Conservation (phyloP, 2,888 invertebrate genomes). For the Cerceris rybyensis region DNA sequence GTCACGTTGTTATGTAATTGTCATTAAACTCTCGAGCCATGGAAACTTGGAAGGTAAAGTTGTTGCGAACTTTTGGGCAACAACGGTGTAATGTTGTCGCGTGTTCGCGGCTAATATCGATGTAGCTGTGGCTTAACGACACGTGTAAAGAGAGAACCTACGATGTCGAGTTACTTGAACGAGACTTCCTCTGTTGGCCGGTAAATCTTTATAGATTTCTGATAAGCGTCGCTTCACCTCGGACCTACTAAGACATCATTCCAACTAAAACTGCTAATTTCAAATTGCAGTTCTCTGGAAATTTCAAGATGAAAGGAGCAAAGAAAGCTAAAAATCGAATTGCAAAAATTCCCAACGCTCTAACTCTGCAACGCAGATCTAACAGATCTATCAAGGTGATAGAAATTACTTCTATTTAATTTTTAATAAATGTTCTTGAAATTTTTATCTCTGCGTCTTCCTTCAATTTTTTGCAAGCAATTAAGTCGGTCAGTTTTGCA, state of each 20-base stretch:
- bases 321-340: too few relatives aligned
- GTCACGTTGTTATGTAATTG: conserved; percentile 28
- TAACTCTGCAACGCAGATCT: too few relatives aligned
- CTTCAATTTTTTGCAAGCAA: too few relatives aligned
- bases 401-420: too few relatives aligned
- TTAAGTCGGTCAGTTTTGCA: too few relatives aligned
- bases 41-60: conserved; percentile 14
- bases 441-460: too few relatives aligned
- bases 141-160: not conserved
- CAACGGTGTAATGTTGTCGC: conserved; percentile 15
- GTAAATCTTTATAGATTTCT: conserved; percentile 22
- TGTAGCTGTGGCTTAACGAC: conserved; percentile 5
- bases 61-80: conserved; percentile 9
- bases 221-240: not conserved
- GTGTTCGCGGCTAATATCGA: conserved; percentile 13
- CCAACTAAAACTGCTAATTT: too few relatives aligned
- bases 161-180: not conserved
- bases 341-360: too few relatives aligned
- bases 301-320: too few relatives aligned
- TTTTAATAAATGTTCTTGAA: too few relatives aligned
- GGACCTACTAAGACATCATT: not conserved
- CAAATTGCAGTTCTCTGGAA: too few relatives aligned
- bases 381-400: too few relatives aligned
- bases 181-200: conserved; percentile 7
- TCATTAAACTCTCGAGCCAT: conserved; percentile 14